These are phyloP conservation scores for Tipula unca DNA, from an alignment of 2,888 invertebrate genomes.

Conservation along the genomic window DNA sequence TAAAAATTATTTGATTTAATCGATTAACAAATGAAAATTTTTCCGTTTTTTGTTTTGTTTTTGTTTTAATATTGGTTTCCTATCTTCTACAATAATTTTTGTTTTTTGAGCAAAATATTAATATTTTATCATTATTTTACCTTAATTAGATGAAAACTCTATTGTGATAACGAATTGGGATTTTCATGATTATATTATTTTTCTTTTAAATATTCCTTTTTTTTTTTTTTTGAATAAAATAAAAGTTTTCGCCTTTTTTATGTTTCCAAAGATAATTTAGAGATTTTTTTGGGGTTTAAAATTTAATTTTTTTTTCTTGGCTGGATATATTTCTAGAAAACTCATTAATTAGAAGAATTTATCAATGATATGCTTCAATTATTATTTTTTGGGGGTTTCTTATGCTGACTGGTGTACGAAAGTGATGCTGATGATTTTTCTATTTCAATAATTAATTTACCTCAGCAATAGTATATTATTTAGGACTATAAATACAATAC, in stretches of 20 bases:
- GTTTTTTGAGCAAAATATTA: neutral
- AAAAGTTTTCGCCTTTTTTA: neutral
- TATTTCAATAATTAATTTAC: too few species aligned
- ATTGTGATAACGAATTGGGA: slow-evolving; percentile 9
- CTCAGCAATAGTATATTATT: too few species aligned
- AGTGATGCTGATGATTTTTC: too few species aligned
- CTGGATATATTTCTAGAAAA: neutral
- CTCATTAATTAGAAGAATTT: neutral
- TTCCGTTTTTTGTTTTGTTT: neutral
- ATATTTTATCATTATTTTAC: neutral
- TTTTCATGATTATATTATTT: neutral
- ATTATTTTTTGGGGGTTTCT: neutral
- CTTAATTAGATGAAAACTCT: slow-evolving; percentile 14
- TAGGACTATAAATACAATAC: too few species aligned
- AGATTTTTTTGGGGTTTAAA: neutral
- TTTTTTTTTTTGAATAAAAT: neutral
- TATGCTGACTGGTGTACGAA: neutral
- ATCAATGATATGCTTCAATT: neutral
- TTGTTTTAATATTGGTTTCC: neutral
- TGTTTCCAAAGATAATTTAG: neutral
- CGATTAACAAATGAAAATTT: neutral
- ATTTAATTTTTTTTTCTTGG: neutral
- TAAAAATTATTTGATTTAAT: neutral
- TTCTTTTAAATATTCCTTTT: neutral
- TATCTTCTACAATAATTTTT: neutral